A percentile compares a stretch with the other conserved stretches of the same genome.
Conservation (phyloP, 2,113 vertebrate species). For the Hypocryptadius cinnamomeus region DNA sequence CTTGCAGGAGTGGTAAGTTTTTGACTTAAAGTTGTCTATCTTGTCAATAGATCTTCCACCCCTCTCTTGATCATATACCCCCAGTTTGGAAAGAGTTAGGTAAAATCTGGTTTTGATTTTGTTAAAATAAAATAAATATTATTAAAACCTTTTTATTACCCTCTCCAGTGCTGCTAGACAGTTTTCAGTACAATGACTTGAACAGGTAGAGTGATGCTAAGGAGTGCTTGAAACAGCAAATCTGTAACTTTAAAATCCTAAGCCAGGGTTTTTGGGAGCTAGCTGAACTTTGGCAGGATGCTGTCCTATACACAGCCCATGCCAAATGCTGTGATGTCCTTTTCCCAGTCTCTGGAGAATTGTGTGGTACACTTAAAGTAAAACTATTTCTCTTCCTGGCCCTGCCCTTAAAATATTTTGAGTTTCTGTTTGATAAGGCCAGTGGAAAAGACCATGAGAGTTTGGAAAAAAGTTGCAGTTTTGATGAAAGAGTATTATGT, state of each 20-base stretch:
- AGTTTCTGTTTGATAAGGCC: not conserved
- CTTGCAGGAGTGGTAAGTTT: not conserved
- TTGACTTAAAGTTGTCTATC: not conserved
- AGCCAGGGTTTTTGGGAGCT: not conserved
- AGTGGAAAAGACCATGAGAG: not conserved
- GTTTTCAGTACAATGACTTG: not conserved
- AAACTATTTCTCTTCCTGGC: not conserved
- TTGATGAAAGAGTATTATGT: not conserved
- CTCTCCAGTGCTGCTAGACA: not conserved
- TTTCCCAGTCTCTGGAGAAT: not conserved
- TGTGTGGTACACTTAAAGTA: not conserved
- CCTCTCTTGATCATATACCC: not conserved
- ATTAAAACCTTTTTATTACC: not conserved
- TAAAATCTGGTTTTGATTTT: not conserved
- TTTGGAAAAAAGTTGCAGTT: not conserved
- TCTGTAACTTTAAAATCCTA: not conserved
- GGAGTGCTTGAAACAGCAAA: not conserved
- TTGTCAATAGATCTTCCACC: not conserved
- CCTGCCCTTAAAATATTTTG: not conserved
- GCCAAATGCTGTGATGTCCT: not conserved
- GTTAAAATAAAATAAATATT: not conserved
- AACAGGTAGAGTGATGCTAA: not conserved
- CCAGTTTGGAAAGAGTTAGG: not conserved
- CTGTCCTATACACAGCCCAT: not conserved
- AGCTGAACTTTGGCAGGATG: not conserved